Percentiles rank a stretch among this genome's conserved stretches.
phyloP scores from a whole-genome alignment of 1,140 invertebrate species.

The Drosophila teissieri region DNA sequence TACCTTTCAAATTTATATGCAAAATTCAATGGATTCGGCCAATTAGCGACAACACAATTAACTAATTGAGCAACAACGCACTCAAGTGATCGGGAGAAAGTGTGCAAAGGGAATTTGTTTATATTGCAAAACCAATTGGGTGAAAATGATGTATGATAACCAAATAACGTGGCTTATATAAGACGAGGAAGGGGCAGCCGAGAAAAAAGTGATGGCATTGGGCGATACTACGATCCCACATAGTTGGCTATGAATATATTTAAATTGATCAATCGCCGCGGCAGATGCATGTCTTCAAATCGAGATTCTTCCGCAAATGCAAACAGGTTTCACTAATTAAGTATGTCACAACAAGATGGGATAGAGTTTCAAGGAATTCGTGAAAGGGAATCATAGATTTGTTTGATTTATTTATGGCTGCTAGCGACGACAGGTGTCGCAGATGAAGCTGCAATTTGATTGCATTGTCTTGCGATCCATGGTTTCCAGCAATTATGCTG shows the following conservation, averaged over 20 bases:
- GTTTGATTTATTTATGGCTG: conserved; percentile 4
- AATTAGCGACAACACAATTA: conserved; percentile 34
- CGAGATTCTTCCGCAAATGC: conserved; percentile 18
- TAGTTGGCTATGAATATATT: background rate
- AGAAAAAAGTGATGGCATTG: background rate
- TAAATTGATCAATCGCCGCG: background rate
- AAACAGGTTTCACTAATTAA: conserved; percentile 10
- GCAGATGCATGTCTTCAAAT: background rate
- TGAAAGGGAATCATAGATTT: conserved; percentile 11
- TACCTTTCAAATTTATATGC: conserved; percentile 32
- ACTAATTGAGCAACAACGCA: conserved; percentile 17
- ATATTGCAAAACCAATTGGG: background rate
- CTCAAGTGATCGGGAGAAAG: conserved; percentile 27
- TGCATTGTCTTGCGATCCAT: conserved; percentile 9
- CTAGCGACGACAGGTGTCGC: conserved; percentile 10
- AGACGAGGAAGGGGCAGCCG: no score
- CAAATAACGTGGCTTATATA: background rate
- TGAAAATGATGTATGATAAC: background rate
- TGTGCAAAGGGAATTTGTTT: conserved; percentile 2
- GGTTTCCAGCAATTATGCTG: conserved; percentile 28
- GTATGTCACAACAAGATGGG: background rate
- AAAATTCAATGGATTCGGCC: conserved; percentile 31
- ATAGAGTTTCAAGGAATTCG: conserved; percentile 8
- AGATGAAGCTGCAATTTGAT: background rate
- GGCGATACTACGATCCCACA: background rate